Evolutionary conservation across 1,140 invertebrate species (phyloP), one percentile per base, ranked within the genome.

Genomic region (Popillia japonica): DNA sequence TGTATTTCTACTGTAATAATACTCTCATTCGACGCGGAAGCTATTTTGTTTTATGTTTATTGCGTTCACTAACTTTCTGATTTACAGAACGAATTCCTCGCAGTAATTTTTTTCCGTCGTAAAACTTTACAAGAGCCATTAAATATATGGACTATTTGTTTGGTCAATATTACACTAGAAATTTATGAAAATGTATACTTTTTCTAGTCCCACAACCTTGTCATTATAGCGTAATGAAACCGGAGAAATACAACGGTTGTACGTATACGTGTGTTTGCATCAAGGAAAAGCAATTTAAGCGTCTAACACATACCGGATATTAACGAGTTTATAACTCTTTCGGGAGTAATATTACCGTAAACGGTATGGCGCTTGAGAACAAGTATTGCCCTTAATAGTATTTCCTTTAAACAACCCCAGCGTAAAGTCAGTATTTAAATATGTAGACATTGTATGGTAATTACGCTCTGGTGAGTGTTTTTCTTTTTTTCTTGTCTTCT

Each of bases 321-420:
- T 68, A 68, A 68, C 61, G 61, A 68, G 17, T 68, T 27, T 68
- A 22, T 68, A 68, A 68, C 61, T 68, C 61, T 68, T 68, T 68
- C 22, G 61, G 61, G 61, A 68, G 61, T 34, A 23, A 34, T 68
- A 68, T 34, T 68, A 34, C 20, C 61, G 61, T 68, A 34, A 68
- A 68, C 22, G 61, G 61, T 27, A 68, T 34, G 61, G 27, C 20
- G 61, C 61, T 68, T 8, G 20, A 68, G 61, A 68, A 34, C 27
- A 22, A 68, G 20, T 68, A 68, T 34, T 23, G 27, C 61, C 22
- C 61, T 68, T 23, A 27, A 68, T 27, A 68, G 61, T 68, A 68
- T 68, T 68, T 68, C 22, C 27, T 34, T 68, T 68, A 68, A 68
- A 68, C 27, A 68, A 68, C 61, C 22, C 61, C 17, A 22, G 17